Evolutionary conservation across 2,888 invertebrate genomes (phyloP).

Genomic region (Meandrusa payeni): DNA sequence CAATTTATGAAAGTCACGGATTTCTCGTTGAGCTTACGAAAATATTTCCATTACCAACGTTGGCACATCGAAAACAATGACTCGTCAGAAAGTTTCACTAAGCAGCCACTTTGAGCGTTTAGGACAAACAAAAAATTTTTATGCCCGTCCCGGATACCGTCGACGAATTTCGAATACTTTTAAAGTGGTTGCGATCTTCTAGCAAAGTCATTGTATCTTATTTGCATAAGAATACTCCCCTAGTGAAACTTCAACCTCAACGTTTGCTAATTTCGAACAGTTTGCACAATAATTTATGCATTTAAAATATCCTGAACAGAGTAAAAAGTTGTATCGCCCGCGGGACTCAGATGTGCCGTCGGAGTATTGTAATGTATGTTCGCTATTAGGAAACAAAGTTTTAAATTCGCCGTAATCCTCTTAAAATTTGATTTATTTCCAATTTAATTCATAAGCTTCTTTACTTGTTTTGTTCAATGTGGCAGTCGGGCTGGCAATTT

Average conservation of each 20-base stretch:
- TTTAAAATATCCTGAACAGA: conserved; percentile 43
- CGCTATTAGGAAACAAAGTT: conserved; percentile 69
- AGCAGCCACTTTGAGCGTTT: conserved; percentile 77
- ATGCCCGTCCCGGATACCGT: conserved; percentile 47
- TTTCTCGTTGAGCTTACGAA: conserved; percentile 56
- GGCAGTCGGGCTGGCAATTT: conserved; percentile 1
- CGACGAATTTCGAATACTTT: conserved; percentile 27
- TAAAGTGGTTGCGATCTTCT: conserved; percentile 33
- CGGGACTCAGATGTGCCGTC: conserved; percentile 58
- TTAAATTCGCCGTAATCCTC: conserved; percentile 69
- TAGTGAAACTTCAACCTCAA: conserved; percentile 34
- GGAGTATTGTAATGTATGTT: conserved; percentile 62
- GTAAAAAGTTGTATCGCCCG: conserved; percentile 51
- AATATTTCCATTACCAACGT: conserved; percentile 63
- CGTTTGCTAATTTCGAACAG: conserved; percentile 29
- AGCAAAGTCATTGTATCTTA: conserved; percentile 46
- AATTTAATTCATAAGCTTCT: conserved; percentile 23
- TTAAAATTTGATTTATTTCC: conserved; percentile 41
- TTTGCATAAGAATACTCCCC: conserved; percentile 54
- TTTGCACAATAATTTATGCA: conserved; percentile 36
- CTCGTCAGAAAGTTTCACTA: conserved; percentile 62
- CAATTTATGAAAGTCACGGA: conserved; percentile 65
- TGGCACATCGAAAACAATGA: conserved; percentile 74
- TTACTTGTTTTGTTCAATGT: conserved; percentile 15
- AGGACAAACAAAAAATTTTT: conserved; percentile 79